phyloP scores from a whole-genome alignment of 2,797 vertebrate genomes.

The Lithobates sylvaticus region DNA sequence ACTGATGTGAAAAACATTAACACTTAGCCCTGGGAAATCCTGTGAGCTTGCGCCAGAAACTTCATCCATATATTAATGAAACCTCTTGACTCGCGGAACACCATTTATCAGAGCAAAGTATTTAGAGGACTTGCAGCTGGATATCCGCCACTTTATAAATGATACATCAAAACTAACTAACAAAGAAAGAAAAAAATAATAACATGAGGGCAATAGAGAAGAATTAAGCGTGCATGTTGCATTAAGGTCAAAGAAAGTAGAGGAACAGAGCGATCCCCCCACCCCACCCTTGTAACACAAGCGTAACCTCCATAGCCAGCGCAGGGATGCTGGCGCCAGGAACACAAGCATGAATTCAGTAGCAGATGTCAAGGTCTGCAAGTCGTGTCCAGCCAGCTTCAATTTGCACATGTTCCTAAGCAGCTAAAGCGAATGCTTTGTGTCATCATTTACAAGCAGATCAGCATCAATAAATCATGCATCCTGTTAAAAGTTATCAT shows the following conservation, averaged over 20 bases:
- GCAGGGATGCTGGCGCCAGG: slow-evolving; percentile 58
- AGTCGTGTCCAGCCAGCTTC: slow-evolving; percentile 79
- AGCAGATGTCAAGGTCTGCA: slow-evolving; percentile 76
- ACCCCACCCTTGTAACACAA: slow-evolving; percentile 38
- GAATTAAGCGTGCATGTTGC: slow-evolving; percentile 47
- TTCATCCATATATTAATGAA: slow-evolving; percentile 72
- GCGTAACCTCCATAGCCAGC: neutral
- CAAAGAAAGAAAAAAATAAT: slow-evolving; percentile 36
- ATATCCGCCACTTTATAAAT: slow-evolving; percentile 68
- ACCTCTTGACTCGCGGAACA: slow-evolving; percentile 70
- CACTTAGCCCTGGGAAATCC: slow-evolving; percentile 69
- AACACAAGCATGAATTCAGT: slow-evolving; percentile 67
- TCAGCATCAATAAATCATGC: slow-evolving; percentile 95
- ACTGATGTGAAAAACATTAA: slow-evolving; percentile 68
- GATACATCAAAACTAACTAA: slow-evolving; percentile 65
- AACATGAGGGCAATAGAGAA: slow-evolving; percentile 20
- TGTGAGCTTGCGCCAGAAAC: slow-evolving; percentile 66
- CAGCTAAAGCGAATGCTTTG: slow-evolving; percentile 77
- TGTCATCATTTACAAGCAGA: slow-evolving; percentile 91
- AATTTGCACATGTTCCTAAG: slow-evolving; percentile 76
- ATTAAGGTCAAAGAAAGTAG: slow-evolving; percentile 57
- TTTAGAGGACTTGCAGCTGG: slow-evolving; percentile 71
- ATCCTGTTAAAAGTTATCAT: slow-evolving; percentile 88
- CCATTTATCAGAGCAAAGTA: slow-evolving; percentile 72
- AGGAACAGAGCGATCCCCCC: slow-evolving; percentile 29